These are phyloP conservation scores for Cotesia glomerata DNA, from an alignment of 1,140 invertebrate genomes.

Conservation along the genomic window DNA sequence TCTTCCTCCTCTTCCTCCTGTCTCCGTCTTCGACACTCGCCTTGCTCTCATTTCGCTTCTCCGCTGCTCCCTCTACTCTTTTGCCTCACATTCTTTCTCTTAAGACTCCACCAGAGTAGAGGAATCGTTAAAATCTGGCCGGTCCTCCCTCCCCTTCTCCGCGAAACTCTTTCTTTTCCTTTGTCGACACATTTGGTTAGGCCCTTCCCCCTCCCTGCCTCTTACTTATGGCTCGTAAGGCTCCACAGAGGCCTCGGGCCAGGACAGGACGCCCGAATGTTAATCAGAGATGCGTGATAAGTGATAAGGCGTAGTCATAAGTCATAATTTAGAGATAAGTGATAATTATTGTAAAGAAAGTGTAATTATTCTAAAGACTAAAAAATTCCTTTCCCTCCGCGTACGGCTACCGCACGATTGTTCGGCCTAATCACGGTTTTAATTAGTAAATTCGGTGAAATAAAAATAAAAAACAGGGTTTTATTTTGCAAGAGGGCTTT, in stretches of 20 bases:
- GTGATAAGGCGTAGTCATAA: neutral
- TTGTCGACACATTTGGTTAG: neutral
- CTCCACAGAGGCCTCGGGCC: constrained; percentile 3
- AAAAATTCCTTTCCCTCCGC: neutral
- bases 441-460: too few relatives aligned
- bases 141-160: constrained; percentile 36
- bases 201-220: constrained; percentile 28
- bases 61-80: constrained; percentile 30
- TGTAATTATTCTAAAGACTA: neutral
- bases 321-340: too few relatives aligned
- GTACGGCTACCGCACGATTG: neutral
- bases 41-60: constrained; percentile 6
- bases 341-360: neutral
- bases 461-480: neutral
- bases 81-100: constrained; percentile 60
- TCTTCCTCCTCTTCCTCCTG: constrained; percentile 36
- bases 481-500: neutral
- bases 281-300: constrained; percentile 39
- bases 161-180: constrained; percentile 17
- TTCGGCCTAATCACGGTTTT: neutral
- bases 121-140: constrained; percentile 66
- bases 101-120: constrained; percentile 64
- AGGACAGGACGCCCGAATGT: constrained; percentile 37
- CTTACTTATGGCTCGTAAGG: constrained; percentile 19
- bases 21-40: neutral